Base-by-base conservation (phyloP, 2,113 vertebrate genomes). In the Recurvirostra avosetta region DNA sequence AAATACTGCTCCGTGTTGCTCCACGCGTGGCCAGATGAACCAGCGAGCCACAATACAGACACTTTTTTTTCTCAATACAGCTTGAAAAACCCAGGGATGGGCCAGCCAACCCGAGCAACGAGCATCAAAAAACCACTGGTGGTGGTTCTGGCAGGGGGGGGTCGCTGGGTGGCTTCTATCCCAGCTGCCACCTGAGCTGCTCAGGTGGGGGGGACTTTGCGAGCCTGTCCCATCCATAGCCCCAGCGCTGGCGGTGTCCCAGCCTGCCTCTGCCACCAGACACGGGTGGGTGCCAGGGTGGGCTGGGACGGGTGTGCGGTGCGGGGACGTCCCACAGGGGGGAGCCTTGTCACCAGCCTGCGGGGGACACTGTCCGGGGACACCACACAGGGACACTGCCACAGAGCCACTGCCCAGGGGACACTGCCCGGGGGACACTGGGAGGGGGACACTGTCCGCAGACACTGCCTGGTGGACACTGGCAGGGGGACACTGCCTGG, bases 301-400 rank as follows among this genome's bases (percentile, higher is more conserved):
- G 58, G 49, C 26, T 21, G 86, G 58, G 71, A 1, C 0, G 29
- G 40, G 20, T 30, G 70, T 91, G 88, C 6, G 62, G 74, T 79
- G 74, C 40, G 27, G 78, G 76, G 38, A 50, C 6, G 1, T 78
- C 94, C 96, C 96, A 93, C 96, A 91, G 95, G 95, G 92, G 95
- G 96, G 93, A 96, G 96, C 96, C 5, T 83, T 12, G 86, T 76
- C 94, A 80, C 89, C 94, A 50, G 92, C 58, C 72, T 68, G 80
- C 1, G 6, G 53, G 58, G 36, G 36, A 88, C 86, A 88, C 13
- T 36, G 45, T 7, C 16, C 8, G 43, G 17, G 17, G 43, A 45
- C 43, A 45, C 43, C 17, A 16, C 43, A 3, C 43, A 18, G 17
- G 43, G 43, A 45, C 43, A 45, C 43, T 43, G 15, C 15, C 43